A percentile compares a stretch with the other conserved stretches of the same genome.
phyloP scores from a whole-genome alignment of 2,797 vertebrate genomes.

The Hylomyscus alleni region DNA sequence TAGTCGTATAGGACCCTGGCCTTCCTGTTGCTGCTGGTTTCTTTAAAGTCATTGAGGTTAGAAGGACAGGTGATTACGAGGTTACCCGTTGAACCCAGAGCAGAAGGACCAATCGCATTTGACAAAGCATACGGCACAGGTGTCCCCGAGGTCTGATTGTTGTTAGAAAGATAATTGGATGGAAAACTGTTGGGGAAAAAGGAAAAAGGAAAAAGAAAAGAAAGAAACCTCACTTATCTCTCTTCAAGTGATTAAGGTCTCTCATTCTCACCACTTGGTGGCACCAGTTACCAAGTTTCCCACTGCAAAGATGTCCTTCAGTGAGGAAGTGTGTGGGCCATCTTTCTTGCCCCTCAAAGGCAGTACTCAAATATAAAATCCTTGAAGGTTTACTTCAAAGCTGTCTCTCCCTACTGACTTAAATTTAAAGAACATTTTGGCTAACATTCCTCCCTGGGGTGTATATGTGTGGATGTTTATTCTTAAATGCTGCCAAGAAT shows the following conservation, averaged over 20 bases:
- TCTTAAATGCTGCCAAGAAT: conserved; percentile 36
- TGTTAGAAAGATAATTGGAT: conserved; percentile 95
- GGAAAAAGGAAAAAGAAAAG: neutral
- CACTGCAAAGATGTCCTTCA: conserved; percentile 47
- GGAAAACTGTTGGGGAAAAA: conserved; percentile 93
- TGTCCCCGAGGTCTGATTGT: conserved; percentile 93
- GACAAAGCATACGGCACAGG: conserved; percentile 91
- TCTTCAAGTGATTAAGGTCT: conserved; percentile 58
- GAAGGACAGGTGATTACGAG: conserved; percentile 89
- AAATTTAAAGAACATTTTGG: conserved; percentile 8
- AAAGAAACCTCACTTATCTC: conserved; percentile 53
- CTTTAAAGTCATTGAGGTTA: conserved; percentile 93
- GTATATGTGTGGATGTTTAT: neutral
- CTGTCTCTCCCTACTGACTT: conserved; percentile 35
- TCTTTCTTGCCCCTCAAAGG: neutral
- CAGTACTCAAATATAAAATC: conserved; percentile 36
- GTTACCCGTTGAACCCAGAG: conserved; percentile 91
- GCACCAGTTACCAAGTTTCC: conserved; percentile 65
- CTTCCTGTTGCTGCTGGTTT: conserved; percentile 94
- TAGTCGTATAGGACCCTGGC: conserved; percentile 99
- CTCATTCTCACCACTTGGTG: conserved; percentile 62
- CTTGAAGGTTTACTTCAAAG: conserved; percentile 55
- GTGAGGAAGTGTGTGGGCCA: neutral
- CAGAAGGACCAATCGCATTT: conserved; percentile 91
- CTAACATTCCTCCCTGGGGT: neutral